Evolutionary conservation across 2,888 invertebrate species (phyloP), one percentile per base, ranked within the genome.

Genomic region (Abrostola tripartita): DNA sequence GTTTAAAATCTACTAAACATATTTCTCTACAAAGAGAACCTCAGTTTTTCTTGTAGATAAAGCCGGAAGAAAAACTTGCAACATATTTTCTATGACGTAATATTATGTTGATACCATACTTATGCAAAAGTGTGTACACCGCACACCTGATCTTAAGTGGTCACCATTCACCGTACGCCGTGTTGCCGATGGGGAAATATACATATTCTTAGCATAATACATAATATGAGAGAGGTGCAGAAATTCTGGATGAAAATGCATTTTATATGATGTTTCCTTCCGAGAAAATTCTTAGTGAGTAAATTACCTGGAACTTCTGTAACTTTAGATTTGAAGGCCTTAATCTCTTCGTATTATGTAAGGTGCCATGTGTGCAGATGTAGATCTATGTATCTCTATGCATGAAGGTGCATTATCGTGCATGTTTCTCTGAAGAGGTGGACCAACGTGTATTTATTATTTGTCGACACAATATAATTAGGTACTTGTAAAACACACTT

Each of bases 101-200:
- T 47, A 64, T 51, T 1, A 7, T 42, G 11, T 54, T 40, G 37
- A 54, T 24, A 60, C 14, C 35, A 50, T 51, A 56, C 61, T 56
- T 69, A 59, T 41, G 42, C 42, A 58, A 53, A 63, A 54, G 8
- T 9, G 55, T 55, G 42, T 37, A 47, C 5, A 10, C 36, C 14
- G 35, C 40, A 54, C 57, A 70, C 50, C 55, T 61, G 55, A 58
- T 52, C 40, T 42, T 59, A 65, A 62, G 65, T 65, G 52, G 56
- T 58, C 44, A 40, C 47, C 14, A 56, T 56, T 52, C 56, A 52
- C 38, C 38, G 52, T 44, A 36, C 47, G 47, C 10, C 37, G 44
- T 50, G 47, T 56, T 52, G 24, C 52, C 49, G 40, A 56, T 52
- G 49, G 55, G 51, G 51, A 55, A 57, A 42, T 60, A 38, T 37